These are phyloP conservation scores for Dusona sp. DNA, from an alignment of 2,888 invertebrate genomes.

Conservation along the genomic window DNA sequence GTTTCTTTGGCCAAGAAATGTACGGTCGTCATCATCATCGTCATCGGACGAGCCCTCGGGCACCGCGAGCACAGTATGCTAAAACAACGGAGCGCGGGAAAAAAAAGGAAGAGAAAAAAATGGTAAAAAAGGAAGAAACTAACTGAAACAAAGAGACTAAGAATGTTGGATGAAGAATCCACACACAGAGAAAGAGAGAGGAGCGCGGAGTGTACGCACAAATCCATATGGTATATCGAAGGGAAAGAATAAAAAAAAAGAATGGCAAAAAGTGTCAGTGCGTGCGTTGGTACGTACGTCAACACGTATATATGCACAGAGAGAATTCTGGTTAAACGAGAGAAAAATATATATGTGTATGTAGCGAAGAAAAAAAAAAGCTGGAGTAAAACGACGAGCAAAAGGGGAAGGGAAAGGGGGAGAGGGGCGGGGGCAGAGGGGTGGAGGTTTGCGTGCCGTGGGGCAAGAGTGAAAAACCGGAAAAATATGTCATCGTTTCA, in stretches of 20 bases:
- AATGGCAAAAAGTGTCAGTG: slow-evolving; percentile 61
- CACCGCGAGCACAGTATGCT: slow-evolving; percentile 53
- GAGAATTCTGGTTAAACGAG: slow-evolving; percentile 49
- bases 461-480: slow-evolving; percentile 81
- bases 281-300: slow-evolving; percentile 53
- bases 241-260: slow-evolving; percentile 39
- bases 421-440: slow-evolving; percentile 66
- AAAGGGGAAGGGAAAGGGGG: slow-evolving; percentile 55
- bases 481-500: slow-evolving; percentile 85
- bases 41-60: slow-evolving; percentile 65
- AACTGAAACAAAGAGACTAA: slow-evolving; percentile 59
- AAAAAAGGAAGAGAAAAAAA: not conserved
- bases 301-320: slow-evolving; percentile 45
- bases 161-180: slow-evolving; percentile 59
- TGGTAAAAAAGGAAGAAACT: slow-evolving; percentile 42
- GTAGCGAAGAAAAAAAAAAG: slow-evolving; percentile 57
- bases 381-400: slow-evolving; percentile 68
- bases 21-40: slow-evolving; percentile 58
- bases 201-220: slow-evolving; percentile 47
- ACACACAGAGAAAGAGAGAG: slow-evolving; percentile 56
- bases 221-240: slow-evolving; percentile 54
- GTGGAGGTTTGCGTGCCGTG: slow-evolving; percentile 74
- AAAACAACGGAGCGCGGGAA: slow-evolving; percentile 53
- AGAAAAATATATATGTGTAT: slow-evolving; percentile 42
- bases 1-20: slow-evolving; percentile 56